Evolutionary conservation across 1,140 invertebrate genomes (phyloP).

Genomic region (Danaus plexippus): DNA sequence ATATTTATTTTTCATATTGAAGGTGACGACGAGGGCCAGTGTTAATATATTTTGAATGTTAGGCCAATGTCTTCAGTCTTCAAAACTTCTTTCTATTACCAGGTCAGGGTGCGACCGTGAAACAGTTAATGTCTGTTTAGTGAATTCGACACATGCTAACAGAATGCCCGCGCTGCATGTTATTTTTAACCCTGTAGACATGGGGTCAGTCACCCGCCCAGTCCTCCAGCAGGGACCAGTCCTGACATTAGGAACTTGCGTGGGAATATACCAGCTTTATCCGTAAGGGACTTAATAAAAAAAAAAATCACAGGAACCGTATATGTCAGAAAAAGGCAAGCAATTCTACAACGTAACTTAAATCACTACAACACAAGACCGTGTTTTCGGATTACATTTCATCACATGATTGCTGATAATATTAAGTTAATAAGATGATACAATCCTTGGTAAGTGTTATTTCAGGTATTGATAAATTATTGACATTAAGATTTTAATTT

Average conservation of each 20-base stretch:
- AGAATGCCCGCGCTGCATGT: conserved; percentile 61
- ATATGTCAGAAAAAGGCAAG: too few relatives aligned
- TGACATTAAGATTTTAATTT: too few relatives aligned
- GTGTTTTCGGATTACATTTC: too few relatives aligned
- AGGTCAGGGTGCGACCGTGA: conserved; percentile 67
- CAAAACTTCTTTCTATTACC: conserved; percentile 26
- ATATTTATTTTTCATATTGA: not conserved
- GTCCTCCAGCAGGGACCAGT: conserved; percentile 57
- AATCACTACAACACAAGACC: too few relatives aligned
- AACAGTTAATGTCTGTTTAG: conserved; percentile 69
- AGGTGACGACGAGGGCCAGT: not conserved
- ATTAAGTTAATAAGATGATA: too few relatives aligned
- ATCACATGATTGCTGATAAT: too few relatives aligned
- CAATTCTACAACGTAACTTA: too few relatives aligned
- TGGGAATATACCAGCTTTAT: conserved; percentile 57
- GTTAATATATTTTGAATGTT: too few relatives aligned
- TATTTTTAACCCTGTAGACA: conserved; percentile 69
- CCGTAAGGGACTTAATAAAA: conserved; percentile 35
- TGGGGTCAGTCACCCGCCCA: conserved; percentile 64
- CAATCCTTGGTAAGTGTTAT: too few relatives aligned
- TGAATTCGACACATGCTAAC: conserved; percentile 69
- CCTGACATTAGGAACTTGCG: conserved; percentile 63
- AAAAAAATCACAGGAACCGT: conserved; percentile 4
- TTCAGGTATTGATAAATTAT: too few relatives aligned
- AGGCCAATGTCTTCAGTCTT: too few relatives aligned